These are phyloP conservation scores for Progne subis DNA, from an alignment of 2,113 vertebrate species.

Conservation along the genomic window DNA sequence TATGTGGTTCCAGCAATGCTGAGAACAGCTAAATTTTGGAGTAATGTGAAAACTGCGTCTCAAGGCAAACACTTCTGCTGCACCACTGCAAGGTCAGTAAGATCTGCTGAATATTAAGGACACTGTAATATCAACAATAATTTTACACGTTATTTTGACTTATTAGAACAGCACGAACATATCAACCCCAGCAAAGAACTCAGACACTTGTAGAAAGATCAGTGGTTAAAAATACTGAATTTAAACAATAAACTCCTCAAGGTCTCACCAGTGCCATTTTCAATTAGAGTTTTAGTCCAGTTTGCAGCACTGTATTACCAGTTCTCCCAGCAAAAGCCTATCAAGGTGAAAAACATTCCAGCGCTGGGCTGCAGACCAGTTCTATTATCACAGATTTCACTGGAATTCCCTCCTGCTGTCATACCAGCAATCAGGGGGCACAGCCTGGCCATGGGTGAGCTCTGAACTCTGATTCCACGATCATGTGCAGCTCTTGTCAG, in stretches of 20 bases:
- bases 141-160: neutral
- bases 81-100: neutral
- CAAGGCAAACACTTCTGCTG: neutral
- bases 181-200: neutral
- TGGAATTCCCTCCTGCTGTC: neutral
- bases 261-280: neutral
- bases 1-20: neutral
- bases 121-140: neutral
- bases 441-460: neutral
- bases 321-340: neutral
- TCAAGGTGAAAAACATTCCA: neutral
- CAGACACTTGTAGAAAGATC: neutral
- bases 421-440: neutral
- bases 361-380: neutral
- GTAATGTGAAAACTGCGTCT: neutral
- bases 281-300: neutral
- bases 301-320: neutral
- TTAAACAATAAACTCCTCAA: neutral
- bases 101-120: neutral
- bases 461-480: neutral
- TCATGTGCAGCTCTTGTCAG: neutral
- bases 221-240: neutral
- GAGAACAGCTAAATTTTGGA: neutral
- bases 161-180: rapidly evolving
- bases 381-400: neutral